phyloP scores from a whole-genome alignment of 2,888 invertebrate genomes.

The Notodonta ziczac region DNA sequence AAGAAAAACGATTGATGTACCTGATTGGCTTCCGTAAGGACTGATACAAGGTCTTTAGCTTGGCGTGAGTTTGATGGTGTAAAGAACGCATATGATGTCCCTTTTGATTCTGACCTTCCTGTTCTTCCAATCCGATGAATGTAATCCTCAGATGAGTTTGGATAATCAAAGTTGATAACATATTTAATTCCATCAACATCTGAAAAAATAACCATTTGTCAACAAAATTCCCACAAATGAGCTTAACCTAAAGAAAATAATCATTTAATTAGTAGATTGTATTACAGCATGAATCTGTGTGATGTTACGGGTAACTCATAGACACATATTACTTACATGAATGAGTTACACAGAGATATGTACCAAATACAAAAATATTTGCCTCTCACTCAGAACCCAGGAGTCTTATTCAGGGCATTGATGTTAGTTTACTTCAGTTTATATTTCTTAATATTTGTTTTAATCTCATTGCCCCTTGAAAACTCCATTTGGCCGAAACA shows the following conservation, averaged over 20 bases:
- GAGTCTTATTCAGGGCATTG: slow-evolving; percentile 77
- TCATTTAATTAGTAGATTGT: slow-evolving; percentile 21
- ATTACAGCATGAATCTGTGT: slow-evolving; percentile 33
- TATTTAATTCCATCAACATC: slow-evolving; percentile 98
- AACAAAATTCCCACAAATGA: slow-evolving; percentile 28
- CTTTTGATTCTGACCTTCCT: slow-evolving; percentile 93
- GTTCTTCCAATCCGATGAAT: slow-evolving; percentile 98
- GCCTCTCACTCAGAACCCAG: slow-evolving; percentile 84
- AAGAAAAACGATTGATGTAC: slow-evolving; percentile 58
- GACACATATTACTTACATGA: slow-evolving; percentile 78
- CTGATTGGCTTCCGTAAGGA: slow-evolving; percentile 95
- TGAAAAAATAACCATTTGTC: slow-evolving; percentile 69
- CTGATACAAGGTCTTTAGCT: slow-evolving; percentile 94
- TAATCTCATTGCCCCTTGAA: slow-evolving; percentile 68
- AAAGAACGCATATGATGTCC: slow-evolving; percentile 98
- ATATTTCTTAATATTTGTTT: slow-evolving; percentile 38
- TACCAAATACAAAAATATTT: slow-evolving; percentile 69
- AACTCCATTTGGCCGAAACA: slow-evolving; percentile 83
- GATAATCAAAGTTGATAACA: slow-evolving; percentile 98
- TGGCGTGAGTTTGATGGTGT: slow-evolving; percentile 94
- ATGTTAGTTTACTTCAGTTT: slow-evolving; percentile 46
- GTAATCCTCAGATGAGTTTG: slow-evolving; percentile 97
- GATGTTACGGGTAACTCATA: slow-evolving; percentile 71
- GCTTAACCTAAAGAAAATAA: slow-evolving; percentile 48
- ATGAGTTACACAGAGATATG: slow-evolving; percentile 76